These are phyloP conservation scores for Odocoileus virginianus DNA, from an alignment of 2,113 vertebrate genomes.

Conservation along the genomic window DNA sequence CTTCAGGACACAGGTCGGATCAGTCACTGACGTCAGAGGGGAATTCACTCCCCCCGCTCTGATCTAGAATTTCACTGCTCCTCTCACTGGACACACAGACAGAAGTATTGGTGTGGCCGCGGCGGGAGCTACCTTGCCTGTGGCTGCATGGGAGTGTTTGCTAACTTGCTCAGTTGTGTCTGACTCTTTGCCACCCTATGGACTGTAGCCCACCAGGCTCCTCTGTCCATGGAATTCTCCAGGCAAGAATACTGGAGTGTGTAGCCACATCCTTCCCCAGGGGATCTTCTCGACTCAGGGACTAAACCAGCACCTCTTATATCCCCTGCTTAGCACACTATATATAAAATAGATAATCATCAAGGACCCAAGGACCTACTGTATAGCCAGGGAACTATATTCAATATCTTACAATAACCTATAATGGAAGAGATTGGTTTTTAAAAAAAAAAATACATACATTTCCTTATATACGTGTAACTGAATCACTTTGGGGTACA, in stretches of 20 bases:
- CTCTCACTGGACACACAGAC: not conserved
- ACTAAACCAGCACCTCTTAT: not conserved
- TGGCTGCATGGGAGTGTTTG: fast-evolving
- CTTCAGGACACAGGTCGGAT: not conserved
- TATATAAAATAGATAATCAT: not conserved
- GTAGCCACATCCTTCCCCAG: not conserved
- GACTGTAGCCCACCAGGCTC: not conserved
- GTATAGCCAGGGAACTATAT: not conserved
- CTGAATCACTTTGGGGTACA: not conserved
- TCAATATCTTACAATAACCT: not conserved
- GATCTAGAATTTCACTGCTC: constrained; percentile 22
- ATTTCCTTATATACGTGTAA: not conserved
- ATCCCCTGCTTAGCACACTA: not conserved
- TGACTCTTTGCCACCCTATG: not conserved
- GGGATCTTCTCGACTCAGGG: not conserved
- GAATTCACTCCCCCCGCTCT: not conserved
- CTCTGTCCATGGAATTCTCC: not conserved
- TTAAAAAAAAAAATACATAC: not conserved
- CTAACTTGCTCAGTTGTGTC: fast-evolving
- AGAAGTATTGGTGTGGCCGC: fast-evolving
- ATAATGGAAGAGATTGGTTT: not conserved
- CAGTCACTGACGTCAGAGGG: not conserved
- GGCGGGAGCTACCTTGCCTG: not conserved
- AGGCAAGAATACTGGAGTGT: not conserved
- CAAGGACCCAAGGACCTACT: not conserved